Evolutionary conservation across 2,888 invertebrate genomes (phyloP), one percentile per base, ranked within the genome.

Genomic region (Blastobasis lacticolella): DNA sequence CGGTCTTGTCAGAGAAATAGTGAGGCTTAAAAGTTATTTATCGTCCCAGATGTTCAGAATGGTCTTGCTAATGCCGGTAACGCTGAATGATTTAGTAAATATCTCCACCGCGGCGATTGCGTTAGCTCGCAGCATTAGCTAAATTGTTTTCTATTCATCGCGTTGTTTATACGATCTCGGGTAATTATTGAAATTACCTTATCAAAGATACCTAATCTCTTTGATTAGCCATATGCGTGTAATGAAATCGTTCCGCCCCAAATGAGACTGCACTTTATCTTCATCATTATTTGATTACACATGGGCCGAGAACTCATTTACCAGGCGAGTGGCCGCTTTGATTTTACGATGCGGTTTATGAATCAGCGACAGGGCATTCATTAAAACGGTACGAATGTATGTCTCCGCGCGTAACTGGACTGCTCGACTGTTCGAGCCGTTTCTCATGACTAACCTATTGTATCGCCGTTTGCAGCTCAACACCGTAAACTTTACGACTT

Each of bases 11-110:
- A 62, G 60, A 64, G 60, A 62, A 66, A 66, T 63, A 60, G 63
- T 62, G 64, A 63, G 67, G 64, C 67, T 66, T 69, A 37, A 66
- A 50, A 55, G 59, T 64, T 61, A 81, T 83, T 82, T 79, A 82
- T 79, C 68, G 46, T 50, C 36, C 64, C 63, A 60, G 57, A 56
- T 52, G 54, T 23, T 23, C n/a, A 5, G 10, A 42, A 42, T 4
- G 75, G 76, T 81, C 70, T 77, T 78, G 77, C 72, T 78, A 68
- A n/a, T n/a, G n/a, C n/a, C n/a, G n/a, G n/a, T n/a, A n/a, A 63
- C 58, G 73, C 66, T 71, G 76, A 79, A 72, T 70, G 81, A 82
- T 81, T 76, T 76, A 50, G 75, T 66, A 66, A 23, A 60, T 64
- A 59, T 66, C 55, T 50, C 23, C 23, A 23, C 49, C 60, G 69